These are phyloP conservation scores for Misgurnus anguillicaudatus DNA, from an alignment of 2,113 vertebrate species.

Conservation along the genomic window DNA sequence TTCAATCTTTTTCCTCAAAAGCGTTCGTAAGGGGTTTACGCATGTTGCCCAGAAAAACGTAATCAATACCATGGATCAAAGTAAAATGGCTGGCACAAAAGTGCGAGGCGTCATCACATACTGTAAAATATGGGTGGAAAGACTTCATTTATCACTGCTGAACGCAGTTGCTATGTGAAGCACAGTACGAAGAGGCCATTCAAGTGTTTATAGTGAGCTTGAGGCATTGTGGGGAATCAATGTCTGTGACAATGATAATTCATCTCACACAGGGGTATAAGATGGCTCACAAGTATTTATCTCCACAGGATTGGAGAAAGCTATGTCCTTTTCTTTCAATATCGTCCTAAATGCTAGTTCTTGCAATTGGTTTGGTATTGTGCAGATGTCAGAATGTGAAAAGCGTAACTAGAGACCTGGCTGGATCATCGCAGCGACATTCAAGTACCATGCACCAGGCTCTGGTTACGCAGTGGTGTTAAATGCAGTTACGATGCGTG, in stretches of 20 bases:
- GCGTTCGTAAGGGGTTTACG: constrained; percentile 9
- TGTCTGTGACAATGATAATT: constrained; percentile 3
- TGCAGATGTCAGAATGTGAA: neutral
- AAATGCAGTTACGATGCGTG: constrained; percentile 25
- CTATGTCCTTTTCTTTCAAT: neutral
- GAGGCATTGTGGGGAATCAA: neutral
- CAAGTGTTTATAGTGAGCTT: constrained; percentile 17
- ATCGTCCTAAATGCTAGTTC: neutral
- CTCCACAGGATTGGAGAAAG: neutral
- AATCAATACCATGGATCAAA: constrained; percentile 36
- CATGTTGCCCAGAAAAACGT: constrained; percentile 1
- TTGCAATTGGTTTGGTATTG: neutral
- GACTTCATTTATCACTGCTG: neutral
- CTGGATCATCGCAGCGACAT: neutral
- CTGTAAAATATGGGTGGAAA: neutral
- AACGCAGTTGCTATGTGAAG: constrained; percentile 3
- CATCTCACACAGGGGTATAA: neutral
- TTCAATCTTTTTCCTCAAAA: constrained; percentile 12
- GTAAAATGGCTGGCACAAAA: constrained; percentile 5
- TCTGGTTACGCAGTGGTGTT: constrained; percentile 51
- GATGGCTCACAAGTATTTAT: neutral
- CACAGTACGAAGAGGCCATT: neutral
- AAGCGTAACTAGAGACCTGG: constrained; percentile 11
- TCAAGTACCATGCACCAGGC: constrained; percentile 4
- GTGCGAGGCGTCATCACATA: neutral